phyloP scores from a whole-genome alignment of 2,113 vertebrate species.

The Microtus oregoni region DNA sequence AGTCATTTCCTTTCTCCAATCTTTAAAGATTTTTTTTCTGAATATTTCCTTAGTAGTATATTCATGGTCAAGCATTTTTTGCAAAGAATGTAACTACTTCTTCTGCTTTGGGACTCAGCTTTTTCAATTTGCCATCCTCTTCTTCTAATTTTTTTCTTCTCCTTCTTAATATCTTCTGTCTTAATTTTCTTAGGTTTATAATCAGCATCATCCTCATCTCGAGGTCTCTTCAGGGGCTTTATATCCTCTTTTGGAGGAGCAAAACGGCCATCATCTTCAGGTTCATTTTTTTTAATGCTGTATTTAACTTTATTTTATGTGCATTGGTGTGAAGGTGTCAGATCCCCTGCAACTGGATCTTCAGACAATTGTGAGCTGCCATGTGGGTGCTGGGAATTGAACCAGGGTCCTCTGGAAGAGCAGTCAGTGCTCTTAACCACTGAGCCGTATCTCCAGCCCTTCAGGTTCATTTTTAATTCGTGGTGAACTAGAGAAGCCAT shows the following conservation, averaged over 20 bases:
- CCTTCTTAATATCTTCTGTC: too few species aligned
- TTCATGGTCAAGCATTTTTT: slow-evolving; percentile 99
- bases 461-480: slow-evolving; percentile 92
- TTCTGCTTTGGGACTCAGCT: slow-evolving; percentile 94
- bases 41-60: slow-evolving; percentile 99
- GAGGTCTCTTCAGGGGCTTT: slow-evolving; percentile 92
- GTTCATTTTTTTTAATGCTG: too few species aligned
- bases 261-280: slow-evolving; percentile 92
- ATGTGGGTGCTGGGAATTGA: too few species aligned
- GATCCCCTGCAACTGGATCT: too few species aligned
- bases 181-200: too few species aligned
- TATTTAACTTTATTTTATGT: too few species aligned
- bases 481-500: slow-evolving; percentile 94
- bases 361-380: too few species aligned
- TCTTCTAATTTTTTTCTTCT: too few species aligned
- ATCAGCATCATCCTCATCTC: slow-evolving; percentile 89
- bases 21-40: slow-evolving; percentile 97
- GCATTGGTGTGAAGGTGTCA: too few species aligned
- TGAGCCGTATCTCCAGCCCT: too few species aligned
- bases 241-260: slow-evolving; percentile 90
- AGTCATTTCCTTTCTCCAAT: slow-evolving; percentile 99
- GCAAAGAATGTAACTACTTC: slow-evolving; percentile 98
- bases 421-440: too few species aligned
- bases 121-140: slow-evolving; percentile 78
- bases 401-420: too few species aligned